These are phyloP conservation scores for Melieria picta DNA, from an alignment of 2,888 invertebrate genomes.

Conservation along the genomic window DNA sequence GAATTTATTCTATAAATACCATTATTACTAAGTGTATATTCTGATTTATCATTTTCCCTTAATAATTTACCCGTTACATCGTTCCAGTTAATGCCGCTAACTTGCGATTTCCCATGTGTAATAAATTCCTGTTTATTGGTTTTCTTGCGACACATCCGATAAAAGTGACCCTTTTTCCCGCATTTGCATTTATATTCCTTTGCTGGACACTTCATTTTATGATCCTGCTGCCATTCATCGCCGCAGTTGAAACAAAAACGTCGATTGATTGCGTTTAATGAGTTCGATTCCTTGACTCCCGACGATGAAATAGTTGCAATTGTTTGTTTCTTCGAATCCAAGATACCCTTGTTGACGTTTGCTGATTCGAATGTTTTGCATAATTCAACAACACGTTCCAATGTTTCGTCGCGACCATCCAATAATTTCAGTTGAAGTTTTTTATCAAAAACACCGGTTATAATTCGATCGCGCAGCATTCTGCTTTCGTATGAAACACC, in stretches of 20 bases:
- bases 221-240: constrained; percentile 28
- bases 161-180: constrained; percentile 25
- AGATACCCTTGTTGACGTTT: constrained; percentile 32
- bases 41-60: background rate
- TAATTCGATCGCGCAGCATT: constrained; percentile 41
- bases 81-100: background rate
- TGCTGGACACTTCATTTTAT: constrained; percentile 37
- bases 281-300: background rate
- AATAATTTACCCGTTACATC: constrained; percentile 10
- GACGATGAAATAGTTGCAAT: background rate
- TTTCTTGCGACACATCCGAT: constrained; percentile 15
- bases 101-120: background rate
- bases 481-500: constrained; percentile 36
- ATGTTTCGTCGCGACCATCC: constrained; percentile 38
- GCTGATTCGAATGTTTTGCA: constrained; percentile 37
- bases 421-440: constrained; percentile 36
- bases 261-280: constrained; percentile 7
- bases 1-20: constrained; percentile 29
- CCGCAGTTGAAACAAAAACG: constrained; percentile 35
- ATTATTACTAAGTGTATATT: background rate
- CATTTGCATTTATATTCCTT: constrained; percentile 34
- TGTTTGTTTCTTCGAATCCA: constrained; percentile 22
- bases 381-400: constrained; percentile 37
- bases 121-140: background rate
- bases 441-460: constrained; percentile 40